A percentile compares a stretch with the other conserved stretches of the same genome.
Evolutionary conservation across 2,113 vertebrate species (phyloP).

Genomic region (Platycercus adscitus): DNA sequence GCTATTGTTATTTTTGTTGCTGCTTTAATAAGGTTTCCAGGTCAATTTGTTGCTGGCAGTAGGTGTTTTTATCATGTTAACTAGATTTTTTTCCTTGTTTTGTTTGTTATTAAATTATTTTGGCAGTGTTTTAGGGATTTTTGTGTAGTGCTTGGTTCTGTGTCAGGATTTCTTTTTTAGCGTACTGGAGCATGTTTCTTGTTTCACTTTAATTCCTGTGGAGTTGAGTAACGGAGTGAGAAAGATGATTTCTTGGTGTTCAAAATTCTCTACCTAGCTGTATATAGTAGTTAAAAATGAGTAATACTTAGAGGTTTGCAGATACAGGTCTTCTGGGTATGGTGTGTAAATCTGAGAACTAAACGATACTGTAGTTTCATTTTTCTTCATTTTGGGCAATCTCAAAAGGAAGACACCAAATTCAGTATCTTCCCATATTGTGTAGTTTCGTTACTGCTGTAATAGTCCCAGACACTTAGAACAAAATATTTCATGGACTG

Average conservation of each 20-base stretch:
- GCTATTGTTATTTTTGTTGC: not conserved
- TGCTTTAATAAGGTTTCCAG: not conserved
- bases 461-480: not conserved
- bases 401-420: not conserved
- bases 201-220: not conserved
- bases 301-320: not conserved
- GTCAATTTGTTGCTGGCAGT: not conserved
- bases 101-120: not conserved
- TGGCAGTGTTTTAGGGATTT: not conserved
- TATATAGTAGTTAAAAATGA: not conserved
- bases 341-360: not conserved
- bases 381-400: constrained; percentile 22
- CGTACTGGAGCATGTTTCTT: not conserved
- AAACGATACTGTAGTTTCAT: not conserved
- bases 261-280: not conserved
- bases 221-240: not conserved
- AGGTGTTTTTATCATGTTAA: not conserved
- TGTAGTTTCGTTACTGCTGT: not conserved
- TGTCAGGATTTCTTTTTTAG: not conserved
- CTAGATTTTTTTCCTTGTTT: not conserved
- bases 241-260: not conserved
- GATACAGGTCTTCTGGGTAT: not conserved
- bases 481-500: not conserved
- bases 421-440: not conserved
- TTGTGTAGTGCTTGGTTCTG: not conserved